Percentiles rank a stretch among this genome's conserved stretches.
phyloP scores from a whole-genome alignment of 37 sponge, comb jelly and placozoan genomes.

The Agelas oroides region DNA sequence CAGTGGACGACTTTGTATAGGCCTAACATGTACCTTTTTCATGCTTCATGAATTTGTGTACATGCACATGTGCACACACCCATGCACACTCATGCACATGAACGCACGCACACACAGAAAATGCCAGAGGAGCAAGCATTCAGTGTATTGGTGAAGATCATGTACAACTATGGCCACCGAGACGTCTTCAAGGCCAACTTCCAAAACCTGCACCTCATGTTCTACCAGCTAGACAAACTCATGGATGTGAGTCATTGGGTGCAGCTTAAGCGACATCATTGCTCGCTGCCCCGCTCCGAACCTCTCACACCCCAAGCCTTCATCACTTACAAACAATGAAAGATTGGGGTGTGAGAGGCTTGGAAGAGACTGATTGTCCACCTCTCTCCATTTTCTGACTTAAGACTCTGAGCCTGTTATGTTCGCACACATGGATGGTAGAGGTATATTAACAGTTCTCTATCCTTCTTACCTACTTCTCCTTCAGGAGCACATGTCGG shows the following conservation, averaged over 20 bases:
- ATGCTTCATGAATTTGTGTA: no score
- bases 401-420: no score
- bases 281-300: not conserved
- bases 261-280: not conserved
- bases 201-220: conserved; percentile 77
- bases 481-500: conserved; percentile 83
- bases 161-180: conserved; percentile 90
- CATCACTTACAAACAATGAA: not conserved
- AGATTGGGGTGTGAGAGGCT: not conserved
- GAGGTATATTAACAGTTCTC: no score
- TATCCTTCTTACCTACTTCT: no score
- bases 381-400: no score
- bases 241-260: conserved; percentile 66
- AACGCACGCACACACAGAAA: conserved; percentile 53
- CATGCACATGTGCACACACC: no score
- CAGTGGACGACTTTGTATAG: no score
- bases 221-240: conserved; percentile 84
- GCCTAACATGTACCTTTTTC: no score
- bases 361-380: no score
- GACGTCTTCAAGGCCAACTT: conserved; percentile 92
- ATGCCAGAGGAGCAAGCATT: conserved; percentile 97
- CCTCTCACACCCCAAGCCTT: not conserved
- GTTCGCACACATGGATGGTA: no score
- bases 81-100: not conserved
- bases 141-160: conserved; percentile 91